phyloP scores from a whole-genome alignment of 2,797 vertebrate species.

The Silurus lanzhouensis region DNA sequence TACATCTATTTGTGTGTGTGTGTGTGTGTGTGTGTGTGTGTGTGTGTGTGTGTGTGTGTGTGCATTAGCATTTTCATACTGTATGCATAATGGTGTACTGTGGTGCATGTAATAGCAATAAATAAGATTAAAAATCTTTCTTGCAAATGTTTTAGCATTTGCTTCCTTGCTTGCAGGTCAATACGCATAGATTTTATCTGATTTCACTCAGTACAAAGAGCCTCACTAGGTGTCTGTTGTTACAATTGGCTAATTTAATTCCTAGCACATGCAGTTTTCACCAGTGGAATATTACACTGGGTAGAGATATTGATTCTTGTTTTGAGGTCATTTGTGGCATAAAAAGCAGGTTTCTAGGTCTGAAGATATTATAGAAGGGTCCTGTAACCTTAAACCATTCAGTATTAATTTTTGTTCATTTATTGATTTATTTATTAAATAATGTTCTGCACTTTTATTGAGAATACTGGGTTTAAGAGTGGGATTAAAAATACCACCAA shows the following conservation, averaged over 20 bases:
- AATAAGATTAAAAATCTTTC: conserved; percentile 28
- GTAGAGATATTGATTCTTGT: conserved; percentile 38
- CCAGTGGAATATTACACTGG: conserved; percentile 34
- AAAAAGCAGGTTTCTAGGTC: neutral
- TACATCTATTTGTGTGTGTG: neutral
- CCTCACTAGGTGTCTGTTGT: conserved; percentile 43
- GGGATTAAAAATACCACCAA: too few relatives aligned
- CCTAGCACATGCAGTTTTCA: conserved; percentile 39
- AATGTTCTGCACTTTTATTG: too few relatives aligned
- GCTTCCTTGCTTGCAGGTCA: conserved; percentile 43
- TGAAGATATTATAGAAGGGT: neutral
- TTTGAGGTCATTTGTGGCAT: conserved; percentile 30
- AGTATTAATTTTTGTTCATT: neutral
- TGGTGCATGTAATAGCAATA: conserved; percentile 7
- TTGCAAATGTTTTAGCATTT: conserved; percentile 36
- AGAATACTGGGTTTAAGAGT: too few relatives aligned
- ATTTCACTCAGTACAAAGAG: conserved; percentile 39
- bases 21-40: neutral
- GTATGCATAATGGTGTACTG: neutral
- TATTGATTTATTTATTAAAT: too few relatives aligned
- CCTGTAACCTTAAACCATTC: neutral
- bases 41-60: neutral
- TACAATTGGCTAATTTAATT: conserved; percentile 37
- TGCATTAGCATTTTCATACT: conserved; percentile 3
- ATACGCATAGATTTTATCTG: conserved; percentile 47